phyloP scores from a whole-genome alignment of 2,888 invertebrate genomes.

The Lochmaea capreae region DNA sequence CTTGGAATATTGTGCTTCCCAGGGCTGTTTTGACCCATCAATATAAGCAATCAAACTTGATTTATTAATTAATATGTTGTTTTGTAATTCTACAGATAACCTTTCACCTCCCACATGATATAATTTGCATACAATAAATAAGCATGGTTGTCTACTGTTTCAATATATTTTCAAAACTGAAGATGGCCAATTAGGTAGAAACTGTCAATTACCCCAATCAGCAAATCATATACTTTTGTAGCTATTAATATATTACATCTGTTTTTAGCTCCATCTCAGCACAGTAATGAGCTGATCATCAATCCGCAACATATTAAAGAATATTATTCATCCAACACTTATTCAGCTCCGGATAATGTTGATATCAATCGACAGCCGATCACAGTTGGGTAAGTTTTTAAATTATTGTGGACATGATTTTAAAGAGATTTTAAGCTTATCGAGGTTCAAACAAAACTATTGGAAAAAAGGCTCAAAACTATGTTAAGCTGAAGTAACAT shows the following conservation, averaged over 20 bases:
- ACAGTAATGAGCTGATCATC: slow-evolving; percentile 63
- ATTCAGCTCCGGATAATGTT: slow-evolving; percentile 70
- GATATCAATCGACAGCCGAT: slow-evolving; percentile 73
- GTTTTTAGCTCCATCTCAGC: slow-evolving; percentile 61
- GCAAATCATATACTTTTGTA: no score
- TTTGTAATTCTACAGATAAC: no score
- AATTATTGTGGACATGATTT: not conserved
- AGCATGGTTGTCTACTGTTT: no score
- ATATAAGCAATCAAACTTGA: no score
- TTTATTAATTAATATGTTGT: no score
- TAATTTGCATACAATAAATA: no score
- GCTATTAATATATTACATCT: not conserved
- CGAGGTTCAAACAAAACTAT: slow-evolving; percentile 3
- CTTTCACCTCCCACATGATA: no score
- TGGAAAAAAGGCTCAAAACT: not conserved
- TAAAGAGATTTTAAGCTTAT: slow-evolving; percentile 9
- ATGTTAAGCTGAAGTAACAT: not conserved
- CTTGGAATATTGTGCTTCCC: no score
- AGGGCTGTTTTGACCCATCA: no score
- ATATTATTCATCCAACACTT: slow-evolving; percentile 57
- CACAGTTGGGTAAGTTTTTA: slow-evolving; percentile 71
- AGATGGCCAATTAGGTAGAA: no score
- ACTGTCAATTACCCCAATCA: no score
- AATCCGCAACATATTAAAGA: slow-evolving; percentile 61
- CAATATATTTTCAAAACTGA: no score